Base-by-base conservation (phyloP, 2,797 vertebrate genomes). In the Peromyscus aztecus region DNA sequence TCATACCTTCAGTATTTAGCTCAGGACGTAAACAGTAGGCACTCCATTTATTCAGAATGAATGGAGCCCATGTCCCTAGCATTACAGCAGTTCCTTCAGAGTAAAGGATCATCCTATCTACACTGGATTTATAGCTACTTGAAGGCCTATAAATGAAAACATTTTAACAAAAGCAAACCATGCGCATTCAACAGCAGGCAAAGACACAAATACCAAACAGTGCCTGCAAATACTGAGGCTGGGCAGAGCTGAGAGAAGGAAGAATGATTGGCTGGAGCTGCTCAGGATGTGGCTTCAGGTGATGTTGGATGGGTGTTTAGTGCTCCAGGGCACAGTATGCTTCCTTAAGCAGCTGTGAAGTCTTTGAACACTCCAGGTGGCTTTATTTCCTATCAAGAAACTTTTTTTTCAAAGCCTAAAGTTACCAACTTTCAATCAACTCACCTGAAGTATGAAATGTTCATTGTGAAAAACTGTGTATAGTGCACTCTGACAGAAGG, bases 331-430 rank as follows among this genome's bases (percentile, higher is more conserved):
- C 43, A 84, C 43, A 52, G 13, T 19, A 37, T 37, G 43, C 31
- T 78, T 73, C 61, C 78, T 82, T 43, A 69, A 93, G 67, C 40
- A 83, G 57, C 85, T 75, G 49, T 52, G 23, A 40, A 31, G 19
- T 84, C 82, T 86, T 94, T 80, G 89, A 94, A 43, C 59, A 83
- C 80, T 65, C 14, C 75, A 83, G 69, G 78, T 78, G 49, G n/a
- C 24, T 94, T 95, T 90, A 82, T 75, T 90, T 89, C 69, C 16
- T 16, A 67, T 75, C 55, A n/a, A 85, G 76, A 90, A 88, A 21
- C 3, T 65, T 89, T 75, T 59, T 52, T 84, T 81, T 40, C 69
- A 52, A 92, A 91, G 67, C 3, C 55, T 49, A 61, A 92, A 81
- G 31, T 73, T 67, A 93, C 49, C 6, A 69, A 96, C 59, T 34